phyloP scores from a whole-genome alignment of 2,113 vertebrate species.

The Esox niger region DNA sequence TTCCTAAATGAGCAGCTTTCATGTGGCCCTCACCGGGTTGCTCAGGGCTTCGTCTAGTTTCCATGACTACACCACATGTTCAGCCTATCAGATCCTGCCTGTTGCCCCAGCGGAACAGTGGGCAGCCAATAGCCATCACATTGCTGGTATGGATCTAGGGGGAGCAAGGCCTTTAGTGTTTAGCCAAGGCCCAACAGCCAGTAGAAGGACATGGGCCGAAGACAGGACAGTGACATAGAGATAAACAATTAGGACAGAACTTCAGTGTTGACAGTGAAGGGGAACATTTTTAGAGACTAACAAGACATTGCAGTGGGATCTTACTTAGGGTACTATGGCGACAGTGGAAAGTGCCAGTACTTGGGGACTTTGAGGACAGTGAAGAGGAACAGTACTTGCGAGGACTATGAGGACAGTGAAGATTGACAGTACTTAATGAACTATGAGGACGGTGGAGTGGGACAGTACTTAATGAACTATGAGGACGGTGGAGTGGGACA shows the following conservation, averaged over 20 bases:
- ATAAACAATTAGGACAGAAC: neutral
- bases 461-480: neutral
- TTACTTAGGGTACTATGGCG: neutral
- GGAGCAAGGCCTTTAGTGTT: slow-evolving; percentile 1
- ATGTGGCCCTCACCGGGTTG: slow-evolving; percentile 56
- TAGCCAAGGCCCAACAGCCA: neutral
- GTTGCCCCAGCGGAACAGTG: slow-evolving; percentile 39
- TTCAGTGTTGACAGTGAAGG: neutral
- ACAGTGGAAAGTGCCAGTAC: no score
- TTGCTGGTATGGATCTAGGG: slow-evolving; percentile 45
- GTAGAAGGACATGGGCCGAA: neutral
- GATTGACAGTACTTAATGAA: slow-evolving; percentile 32
- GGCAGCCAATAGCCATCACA: slow-evolving; percentile 45
- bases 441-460: neutral
- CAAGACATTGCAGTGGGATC: slow-evolving; percentile 37
- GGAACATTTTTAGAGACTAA: slow-evolving; percentile 23
- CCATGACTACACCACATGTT: slow-evolving; percentile 53
- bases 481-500: neutral
- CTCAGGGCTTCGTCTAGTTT: slow-evolving; percentile 54
- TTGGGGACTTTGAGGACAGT: neutral
- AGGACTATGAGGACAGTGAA: slow-evolving; percentile 27
- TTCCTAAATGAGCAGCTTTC: slow-evolving; percentile 37
- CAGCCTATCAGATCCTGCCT: slow-evolving; percentile 46
- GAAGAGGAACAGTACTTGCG: neutral
- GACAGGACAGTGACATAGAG: neutral